A percentile compares a stretch with the other conserved stretches of the same genome.
Conservation (phyloP, 2,797 vertebrate genomes). For the Anas bahamensis region DNA sequence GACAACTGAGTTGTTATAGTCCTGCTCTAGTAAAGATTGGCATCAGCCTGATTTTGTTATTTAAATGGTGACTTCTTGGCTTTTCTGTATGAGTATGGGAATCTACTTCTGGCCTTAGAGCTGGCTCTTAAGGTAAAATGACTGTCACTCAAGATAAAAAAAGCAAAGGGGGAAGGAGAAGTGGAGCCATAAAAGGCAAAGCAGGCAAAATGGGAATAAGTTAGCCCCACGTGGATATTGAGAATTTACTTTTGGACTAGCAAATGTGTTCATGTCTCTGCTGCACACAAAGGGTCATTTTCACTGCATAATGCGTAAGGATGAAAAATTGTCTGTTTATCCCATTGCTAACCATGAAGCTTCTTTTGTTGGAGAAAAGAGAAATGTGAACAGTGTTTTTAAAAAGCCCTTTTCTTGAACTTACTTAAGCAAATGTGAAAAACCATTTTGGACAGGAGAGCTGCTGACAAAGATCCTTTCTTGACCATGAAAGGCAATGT, state of each 20-base stretch:
- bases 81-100: neutral
- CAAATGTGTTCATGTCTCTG: neutral
- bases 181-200: neutral
- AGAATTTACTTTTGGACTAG: neutral
- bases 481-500: neutral
- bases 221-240: neutral
- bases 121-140: neutral
- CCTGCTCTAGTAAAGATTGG: neutral
- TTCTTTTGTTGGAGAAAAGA: neutral
- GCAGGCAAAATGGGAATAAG: neutral
- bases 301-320: accelerated
- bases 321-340: neutral
- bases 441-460: neutral
- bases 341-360: neutral
- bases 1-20: neutral
- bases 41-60: neutral
- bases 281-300: neutral
- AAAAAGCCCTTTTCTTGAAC: neutral
- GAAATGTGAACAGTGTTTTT: neutral
- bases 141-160: neutral
- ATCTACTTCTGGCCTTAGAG: neutral
- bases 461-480: neutral
- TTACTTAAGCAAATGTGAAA: neutral
- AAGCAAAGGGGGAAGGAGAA: neutral
- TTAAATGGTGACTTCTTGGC: neutral